Base-by-base conservation (phyloP, 2,113 vertebrate genomes). In the Aspidoscelis tigris region DNA sequence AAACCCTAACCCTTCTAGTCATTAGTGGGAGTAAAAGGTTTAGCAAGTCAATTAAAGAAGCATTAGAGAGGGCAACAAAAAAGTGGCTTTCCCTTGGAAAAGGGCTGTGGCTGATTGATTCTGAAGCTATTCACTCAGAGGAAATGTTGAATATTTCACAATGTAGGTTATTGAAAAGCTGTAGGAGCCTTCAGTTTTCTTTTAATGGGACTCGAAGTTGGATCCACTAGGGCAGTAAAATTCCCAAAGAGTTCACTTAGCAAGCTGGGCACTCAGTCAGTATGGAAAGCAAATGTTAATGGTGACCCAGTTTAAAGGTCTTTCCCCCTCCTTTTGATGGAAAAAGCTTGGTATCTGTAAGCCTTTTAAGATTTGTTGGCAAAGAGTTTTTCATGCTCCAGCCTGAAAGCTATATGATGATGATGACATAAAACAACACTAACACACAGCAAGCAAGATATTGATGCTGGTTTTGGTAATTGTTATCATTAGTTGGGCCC, bases 301-400 rank as follows among this genome's bases (percentile, higher is more conserved):
- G 70, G 88, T 58, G 83, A 94, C 84, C 85, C 85, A 93, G 78
- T 89, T 82, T 83, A 84, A 92, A 88, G 90, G 89, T 91, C 90
- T 89, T 88, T 47, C 58, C 16, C 9, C 2, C 55, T 21, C 80
- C 3, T 84, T 26, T 73, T 83, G n/a, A n/a, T 81, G 73, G 84
- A 81, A 84, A 61, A 85, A 82, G 79, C 83, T 77, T 79, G 88
- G 73, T 43, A 11, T 90, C 11, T 3, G 66, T 1, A 16, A 33
- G 64, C 24, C 6, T 11, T 1, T 14, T 24, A 69, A 26, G n/a
- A 76, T 80, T 24, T 0, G 0, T 41, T 88, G 82, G 69, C 77
- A 84, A 77, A 85, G 65, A 55, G 64, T 76, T 41, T 78, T 24
- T 77, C 82, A 58, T 58, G 4, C 39, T 81, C 83, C 18, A 5